phyloP scores from a whole-genome alignment of 2,113 vertebrate genomes.

The Acrocephalus arundinaceus region DNA sequence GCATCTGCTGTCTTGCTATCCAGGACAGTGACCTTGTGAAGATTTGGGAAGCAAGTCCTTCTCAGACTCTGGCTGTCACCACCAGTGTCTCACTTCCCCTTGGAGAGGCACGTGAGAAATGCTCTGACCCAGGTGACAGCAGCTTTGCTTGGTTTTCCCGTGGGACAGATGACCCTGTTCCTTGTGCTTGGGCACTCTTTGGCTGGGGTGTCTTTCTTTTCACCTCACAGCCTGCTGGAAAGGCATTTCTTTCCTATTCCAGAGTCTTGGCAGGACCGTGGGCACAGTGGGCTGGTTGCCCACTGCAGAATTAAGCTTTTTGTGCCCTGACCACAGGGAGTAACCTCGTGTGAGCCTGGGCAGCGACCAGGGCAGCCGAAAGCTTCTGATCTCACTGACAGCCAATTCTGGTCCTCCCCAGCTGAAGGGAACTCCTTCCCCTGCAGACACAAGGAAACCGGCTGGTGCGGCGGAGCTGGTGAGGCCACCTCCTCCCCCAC shows the following conservation, averaged over 20 bases:
- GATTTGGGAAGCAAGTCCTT: not conserved
- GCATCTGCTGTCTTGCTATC: not conserved
- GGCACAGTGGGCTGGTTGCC: not conserved
- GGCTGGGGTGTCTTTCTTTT: not conserved
- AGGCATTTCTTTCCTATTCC: not conserved
- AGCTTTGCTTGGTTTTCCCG: rapidly evolving
- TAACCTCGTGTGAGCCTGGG: not conserved
- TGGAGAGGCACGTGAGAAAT: not conserved
- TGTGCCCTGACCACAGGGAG: not conserved
- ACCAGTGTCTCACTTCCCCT: not conserved
- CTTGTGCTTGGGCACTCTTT: not conserved
- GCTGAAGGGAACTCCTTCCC: conserved; percentile 50
- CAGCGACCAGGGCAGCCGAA: not conserved
- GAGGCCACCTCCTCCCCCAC: not conserved
- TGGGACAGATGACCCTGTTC: not conserved
- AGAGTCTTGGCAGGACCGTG: not conserved
- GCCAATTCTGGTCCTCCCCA: not conserved
- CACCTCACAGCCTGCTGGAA: not conserved
- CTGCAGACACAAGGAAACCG: conserved; percentile 38
- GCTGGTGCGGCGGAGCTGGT: not conserved
- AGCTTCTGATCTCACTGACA: not conserved
- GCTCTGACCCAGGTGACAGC: not conserved
- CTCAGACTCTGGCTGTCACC: not conserved
- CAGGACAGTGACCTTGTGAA: not conserved
- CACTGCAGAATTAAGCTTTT: not conserved